Base-by-base conservation (phyloP, 2,113 vertebrate species). In the Chaetops frenatus region DNA sequence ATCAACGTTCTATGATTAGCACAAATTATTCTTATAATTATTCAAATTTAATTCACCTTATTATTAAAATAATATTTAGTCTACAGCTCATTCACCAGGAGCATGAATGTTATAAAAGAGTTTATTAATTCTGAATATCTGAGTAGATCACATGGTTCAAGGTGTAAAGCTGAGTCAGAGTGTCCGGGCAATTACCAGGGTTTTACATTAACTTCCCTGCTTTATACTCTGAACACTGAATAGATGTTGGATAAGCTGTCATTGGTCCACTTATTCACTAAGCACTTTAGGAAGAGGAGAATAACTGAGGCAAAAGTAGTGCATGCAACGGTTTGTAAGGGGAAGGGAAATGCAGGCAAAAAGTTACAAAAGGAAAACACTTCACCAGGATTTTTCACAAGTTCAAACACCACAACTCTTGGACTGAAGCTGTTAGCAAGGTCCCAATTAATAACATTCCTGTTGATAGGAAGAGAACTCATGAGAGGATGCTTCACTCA, bases 21-120 rank as follows among this genome's bases (percentile, higher is more conserved):
- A 90, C 64, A 80, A 92, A 79, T 91, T 85, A 88, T 71, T 94
- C 86, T 84, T 76, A 40, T 48, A 95, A 92, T 96, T 95, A 94
- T 89, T 92, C 81, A 82, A 44, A 92, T 94, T 91, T 91, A 95
- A 92, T 95, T 89, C 53, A 86, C 13, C 2, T 7, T 73, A 62
- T 69, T 95, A 88, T 95, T 94, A 95, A 95, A 94, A 89, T 87
- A 91, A 76, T 91, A 87, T 84, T 87, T 92, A 85, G 81, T 87
- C 84, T 92, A 76, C 84, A 95, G 83, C 53, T 95, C 81, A 91
- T 89, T 95, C 91, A 95, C 81, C 58, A 76, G 18, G 66, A 91
- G 57, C 74, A 61, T 2, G 8, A 82, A 28, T 80, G 45, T 58
- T 93, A 61, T 82, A 95, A 96, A 85, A 66, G 24, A 38, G 47